Percentiles rank a stretch among this genome's conserved stretches.
phyloP scores from a whole-genome alignment of 2,888 invertebrate genomes.

The Neria commutata region DNA sequence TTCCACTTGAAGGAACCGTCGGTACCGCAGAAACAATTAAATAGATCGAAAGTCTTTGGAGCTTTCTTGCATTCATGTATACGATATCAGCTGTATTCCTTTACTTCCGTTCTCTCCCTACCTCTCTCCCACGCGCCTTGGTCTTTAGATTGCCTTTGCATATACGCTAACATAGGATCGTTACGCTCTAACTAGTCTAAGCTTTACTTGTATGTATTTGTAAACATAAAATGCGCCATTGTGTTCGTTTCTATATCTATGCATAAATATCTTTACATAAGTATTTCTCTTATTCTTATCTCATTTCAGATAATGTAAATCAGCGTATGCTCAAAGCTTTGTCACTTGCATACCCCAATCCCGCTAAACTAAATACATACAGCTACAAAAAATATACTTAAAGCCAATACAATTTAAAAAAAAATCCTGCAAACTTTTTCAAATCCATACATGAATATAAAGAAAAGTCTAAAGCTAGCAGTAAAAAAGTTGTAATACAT shows the following conservation, averaged over 20 bases:
- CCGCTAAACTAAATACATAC: slow-evolving; percentile 10
- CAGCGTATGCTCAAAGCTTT: slow-evolving; percentile 53
- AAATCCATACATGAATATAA: slow-evolving; percentile 11
- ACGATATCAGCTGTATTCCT: too few relatives aligned
- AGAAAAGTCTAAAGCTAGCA: slow-evolving; percentile 7
- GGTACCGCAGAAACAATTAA: too few relatives aligned
- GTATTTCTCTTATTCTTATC: slow-evolving; percentile 54
- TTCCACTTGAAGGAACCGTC: too few relatives aligned
- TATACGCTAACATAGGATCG: too few relatives aligned
- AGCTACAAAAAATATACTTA: slow-evolving; percentile 4
- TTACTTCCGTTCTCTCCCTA: too few relatives aligned
- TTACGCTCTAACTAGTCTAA: too few relatives aligned
- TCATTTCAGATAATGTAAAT: slow-evolving; percentile 59
- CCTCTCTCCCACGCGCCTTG: too few relatives aligned
- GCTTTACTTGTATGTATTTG: too few relatives aligned
- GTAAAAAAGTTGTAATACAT: slow-evolving; percentile 1
- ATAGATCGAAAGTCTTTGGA: too few relatives aligned
- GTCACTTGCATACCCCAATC: slow-evolving; percentile 29
- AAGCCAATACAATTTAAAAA: slow-evolving; percentile 13
- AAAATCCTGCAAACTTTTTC: slow-evolving; percentile 30
- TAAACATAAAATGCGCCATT: not conserved
- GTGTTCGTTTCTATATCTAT: not conserved
- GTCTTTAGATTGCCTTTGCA: too few relatives aligned
- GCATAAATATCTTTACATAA: slow-evolving; percentile 18
- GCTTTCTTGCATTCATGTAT: too few relatives aligned